A percentile compares a stretch with the other conserved stretches of the same genome.
These are phyloP conservation scores for Calyptomena viridis DNA, from an alignment of 2,113 vertebrate species.

Conservation along the genomic window DNA sequence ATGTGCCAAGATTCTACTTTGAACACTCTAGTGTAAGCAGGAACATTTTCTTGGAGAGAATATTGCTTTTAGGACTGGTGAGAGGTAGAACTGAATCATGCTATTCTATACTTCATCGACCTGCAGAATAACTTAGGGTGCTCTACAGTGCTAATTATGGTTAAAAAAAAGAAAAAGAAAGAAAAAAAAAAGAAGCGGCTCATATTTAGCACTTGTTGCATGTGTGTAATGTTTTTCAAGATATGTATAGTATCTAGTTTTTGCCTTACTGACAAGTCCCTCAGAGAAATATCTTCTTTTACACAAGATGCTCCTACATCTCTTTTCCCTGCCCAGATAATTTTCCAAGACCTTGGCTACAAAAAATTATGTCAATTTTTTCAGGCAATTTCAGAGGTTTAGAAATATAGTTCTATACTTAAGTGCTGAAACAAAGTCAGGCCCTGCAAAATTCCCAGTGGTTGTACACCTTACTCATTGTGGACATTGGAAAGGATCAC, in stretches of 20 bases:
- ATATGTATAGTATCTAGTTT: not conserved
- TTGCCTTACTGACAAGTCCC: not conserved
- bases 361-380: not conserved
- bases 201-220: not conserved
- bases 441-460: not conserved
- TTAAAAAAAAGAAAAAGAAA: not conserved
- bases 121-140: not conserved
- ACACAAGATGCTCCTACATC: rapidly evolving
- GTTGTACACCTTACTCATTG: not conserved
- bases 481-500: not conserved
- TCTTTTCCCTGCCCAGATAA: not conserved
- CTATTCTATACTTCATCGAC: not conserved
- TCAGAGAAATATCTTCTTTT: not conserved
- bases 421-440: not conserved
- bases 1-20: not conserved
- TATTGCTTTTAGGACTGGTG: not conserved
- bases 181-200: rapidly evolving
- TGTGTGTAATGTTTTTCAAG: not conserved
- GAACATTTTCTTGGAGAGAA: not conserved
- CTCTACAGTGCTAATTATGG: not conserved
- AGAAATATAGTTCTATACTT: not conserved
- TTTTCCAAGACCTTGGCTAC: not conserved
- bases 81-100: not conserved
- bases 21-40: not conserved
- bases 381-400: not conserved